Conservation (phyloP, 2,797 vertebrate species). For the Sebastes iracundus region DNA sequence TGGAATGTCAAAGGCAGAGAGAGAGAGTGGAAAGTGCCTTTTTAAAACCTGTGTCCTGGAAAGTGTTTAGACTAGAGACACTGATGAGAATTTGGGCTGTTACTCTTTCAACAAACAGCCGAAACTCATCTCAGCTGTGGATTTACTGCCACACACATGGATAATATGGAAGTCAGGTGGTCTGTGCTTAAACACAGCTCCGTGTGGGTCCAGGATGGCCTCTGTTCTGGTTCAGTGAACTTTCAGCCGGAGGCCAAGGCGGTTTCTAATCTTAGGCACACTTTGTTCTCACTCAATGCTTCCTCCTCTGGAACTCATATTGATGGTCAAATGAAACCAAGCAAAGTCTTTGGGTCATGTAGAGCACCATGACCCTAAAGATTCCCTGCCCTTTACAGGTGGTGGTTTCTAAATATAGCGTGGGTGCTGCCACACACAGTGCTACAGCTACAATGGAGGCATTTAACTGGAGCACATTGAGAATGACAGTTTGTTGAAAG, state of each 20-base stretch:
- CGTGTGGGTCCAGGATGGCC: conserved; percentile 59
- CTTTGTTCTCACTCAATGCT: conserved; percentile 1
- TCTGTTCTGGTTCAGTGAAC: conserved; percentile 53
- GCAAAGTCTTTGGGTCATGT: neutral
- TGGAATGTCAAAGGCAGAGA: conserved; percentile 30
- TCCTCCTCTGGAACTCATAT: conserved; percentile 29
- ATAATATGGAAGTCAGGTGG: conserved; percentile 60
- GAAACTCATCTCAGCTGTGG: conserved; percentile 67
- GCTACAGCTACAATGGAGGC: neutral
- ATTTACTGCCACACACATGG: conserved; percentile 72
- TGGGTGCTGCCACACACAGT: conserved; percentile 51
- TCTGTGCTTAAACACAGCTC: conserved; percentile 65
- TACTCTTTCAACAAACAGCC: conserved; percentile 77
- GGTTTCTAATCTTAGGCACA: conserved; percentile 64
- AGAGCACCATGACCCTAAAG: conserved; percentile 15
- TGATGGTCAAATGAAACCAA: conserved; percentile 10
- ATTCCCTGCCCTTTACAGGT: conserved; percentile 26
- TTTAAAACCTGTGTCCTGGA: conserved; percentile 65
- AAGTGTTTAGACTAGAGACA: conserved; percentile 74
- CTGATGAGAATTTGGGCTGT: conserved; percentile 64
- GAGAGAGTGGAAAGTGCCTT: conserved; percentile 57
- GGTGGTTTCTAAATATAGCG: conserved; percentile 49
- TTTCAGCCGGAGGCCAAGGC: conserved; percentile 29
- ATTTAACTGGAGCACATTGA: conserved; percentile 7
- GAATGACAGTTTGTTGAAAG: neutral